A percentile compares a stretch with the other conserved stretches of the same genome.
Evolutionary conservation across 1,140 invertebrate genomes (phyloP).

Genomic region (Drosophila takahashii): DNA sequence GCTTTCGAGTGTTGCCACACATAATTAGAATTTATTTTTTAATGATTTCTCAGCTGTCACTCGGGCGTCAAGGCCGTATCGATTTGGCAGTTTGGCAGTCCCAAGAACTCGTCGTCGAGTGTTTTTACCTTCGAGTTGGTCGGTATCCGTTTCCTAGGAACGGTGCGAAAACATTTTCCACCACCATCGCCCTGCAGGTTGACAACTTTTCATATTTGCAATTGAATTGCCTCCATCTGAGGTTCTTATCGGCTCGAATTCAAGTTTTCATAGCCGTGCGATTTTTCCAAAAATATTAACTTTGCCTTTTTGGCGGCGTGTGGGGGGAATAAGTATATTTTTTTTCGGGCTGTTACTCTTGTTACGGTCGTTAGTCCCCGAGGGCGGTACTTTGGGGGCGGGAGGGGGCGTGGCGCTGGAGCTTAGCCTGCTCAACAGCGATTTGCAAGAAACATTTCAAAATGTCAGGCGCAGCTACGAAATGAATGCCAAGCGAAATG

Average conservation of each 20-base stretch:
- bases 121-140: slow-evolving; percentile 34
- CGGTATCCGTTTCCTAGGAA: slow-evolving; percentile 49
- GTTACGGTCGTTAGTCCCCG: slow-evolving; percentile 66
- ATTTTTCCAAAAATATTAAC: slow-evolving; percentile 26
- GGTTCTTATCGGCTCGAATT: slow-evolving; percentile 49
- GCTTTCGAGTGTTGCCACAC: slow-evolving; percentile 23
- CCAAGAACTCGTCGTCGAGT: slow-evolving; percentile 8
- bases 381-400: neutral
- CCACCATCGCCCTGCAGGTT: slow-evolving; percentile 38
- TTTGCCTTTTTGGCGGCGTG: slow-evolving; percentile 1
- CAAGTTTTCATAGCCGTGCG: slow-evolving; percentile 18
- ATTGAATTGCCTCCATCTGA: slow-evolving; percentile 47
- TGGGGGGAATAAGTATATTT: neutral
- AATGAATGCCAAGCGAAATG: slow-evolving; percentile 61
- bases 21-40: slow-evolving; percentile 51
- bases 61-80: slow-evolving; percentile 34
- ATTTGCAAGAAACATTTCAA: slow-evolving; percentile 77
- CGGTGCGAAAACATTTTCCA: slow-evolving; percentile 42
- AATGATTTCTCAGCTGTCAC: slow-evolving; percentile 51
- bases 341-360: slow-evolving; percentile 38
- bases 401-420: slow-evolving; percentile 25
- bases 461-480: slow-evolving; percentile 73
- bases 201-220: slow-evolving; percentile 59
- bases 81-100: slow-evolving; percentile 26
- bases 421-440: slow-evolving; percentile 44